A percentile compares a stretch with the other conserved stretches of the same genome.
These are phyloP conservation scores for Thripadectes ignobilis DNA, from an alignment of 2,797 vertebrate species.

Conservation along the genomic window DNA sequence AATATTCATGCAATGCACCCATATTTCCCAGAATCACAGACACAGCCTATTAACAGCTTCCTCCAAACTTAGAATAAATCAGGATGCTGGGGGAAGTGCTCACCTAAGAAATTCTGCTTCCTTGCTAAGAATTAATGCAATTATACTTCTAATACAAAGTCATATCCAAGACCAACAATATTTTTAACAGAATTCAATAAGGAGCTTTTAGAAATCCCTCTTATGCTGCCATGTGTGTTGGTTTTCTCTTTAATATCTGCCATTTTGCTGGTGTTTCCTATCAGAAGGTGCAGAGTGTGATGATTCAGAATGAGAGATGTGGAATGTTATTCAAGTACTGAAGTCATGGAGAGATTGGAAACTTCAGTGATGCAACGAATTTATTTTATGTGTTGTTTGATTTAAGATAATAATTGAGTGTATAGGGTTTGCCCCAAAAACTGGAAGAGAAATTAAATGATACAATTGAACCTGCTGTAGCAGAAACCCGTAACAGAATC, in stretches of 20 bases:
- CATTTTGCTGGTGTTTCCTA: neutral
- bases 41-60: neutral
- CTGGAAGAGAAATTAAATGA: neutral
- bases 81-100: neutral
- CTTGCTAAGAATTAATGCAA: neutral
- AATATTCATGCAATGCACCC: neutral
- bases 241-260: neutral
- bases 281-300: neutral
- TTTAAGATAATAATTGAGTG: neutral
- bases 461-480: neutral
- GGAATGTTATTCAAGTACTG: neutral
- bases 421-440: neutral
- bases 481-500: neutral
- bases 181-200: neutral
- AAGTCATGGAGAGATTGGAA: neutral
- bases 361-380: neutral
- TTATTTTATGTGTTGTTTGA: neutral
- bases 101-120: neutral
- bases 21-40: neutral
- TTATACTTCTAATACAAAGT: neutral
- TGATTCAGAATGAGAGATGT: neutral
- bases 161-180: neutral
- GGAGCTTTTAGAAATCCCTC: neutral
- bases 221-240: neutral
- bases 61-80: neutral